These are phyloP conservation scores for Anableps anableps DNA, from an alignment of 2,797 vertebrate genomes.

Conservation along the genomic window DNA sequence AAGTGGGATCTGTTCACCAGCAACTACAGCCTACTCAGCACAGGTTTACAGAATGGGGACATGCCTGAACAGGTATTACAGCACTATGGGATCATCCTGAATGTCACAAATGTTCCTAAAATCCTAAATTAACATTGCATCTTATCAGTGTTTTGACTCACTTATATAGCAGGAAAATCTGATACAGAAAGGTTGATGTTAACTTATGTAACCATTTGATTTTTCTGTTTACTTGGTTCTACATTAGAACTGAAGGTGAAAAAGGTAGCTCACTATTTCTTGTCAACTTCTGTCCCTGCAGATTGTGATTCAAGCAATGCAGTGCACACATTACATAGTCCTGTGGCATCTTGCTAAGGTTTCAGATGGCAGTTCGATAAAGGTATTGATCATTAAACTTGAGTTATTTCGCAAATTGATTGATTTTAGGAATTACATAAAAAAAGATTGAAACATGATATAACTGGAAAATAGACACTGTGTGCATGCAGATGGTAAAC, in stretches of 20 bases:
- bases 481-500: not conserved
- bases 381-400: constrained; percentile 76
- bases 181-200: not conserved
- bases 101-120: not conserved
- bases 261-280: constrained; percentile 1
- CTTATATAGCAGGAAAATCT: not conserved
- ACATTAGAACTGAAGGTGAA: not conserved
- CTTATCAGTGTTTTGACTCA: not conserved
- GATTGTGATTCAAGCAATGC: constrained; percentile 97
- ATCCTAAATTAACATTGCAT: not conserved
- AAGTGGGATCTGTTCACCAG: constrained; percentile 98
- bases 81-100: not conserved
- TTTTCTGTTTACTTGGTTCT: not conserved
- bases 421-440: not conserved
- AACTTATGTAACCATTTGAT: not conserved
- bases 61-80: constrained; percentile 96
- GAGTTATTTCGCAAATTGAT: not conserved
- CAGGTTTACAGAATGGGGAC: constrained; percentile 96
- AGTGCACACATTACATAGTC: constrained; percentile 98
- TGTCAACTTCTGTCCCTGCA: constrained; percentile 57
- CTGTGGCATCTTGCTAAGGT: constrained; percentile 97
- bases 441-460: not conserved
- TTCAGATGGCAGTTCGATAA: constrained; percentile 91
- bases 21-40: constrained; percentile 96
- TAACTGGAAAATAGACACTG: not conserved